Evolutionary conservation across 2,797 vertebrate genomes (phyloP).

Genomic region (Catharus ustulatus): DNA sequence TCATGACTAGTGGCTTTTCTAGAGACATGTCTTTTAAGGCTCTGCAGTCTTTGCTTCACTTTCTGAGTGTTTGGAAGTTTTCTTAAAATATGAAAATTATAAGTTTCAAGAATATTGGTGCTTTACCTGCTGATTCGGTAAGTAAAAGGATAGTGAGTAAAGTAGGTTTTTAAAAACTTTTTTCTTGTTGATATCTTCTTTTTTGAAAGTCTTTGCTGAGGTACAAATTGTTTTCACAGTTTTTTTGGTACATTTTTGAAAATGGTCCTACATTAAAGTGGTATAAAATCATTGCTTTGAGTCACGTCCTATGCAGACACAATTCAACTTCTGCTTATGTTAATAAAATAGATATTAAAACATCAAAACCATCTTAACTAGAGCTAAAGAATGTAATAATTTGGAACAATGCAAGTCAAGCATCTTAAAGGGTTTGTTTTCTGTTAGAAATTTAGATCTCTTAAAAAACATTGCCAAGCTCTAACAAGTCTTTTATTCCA

Average conservation of each 20-base stretch:
- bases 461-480: constrained; percentile 21
- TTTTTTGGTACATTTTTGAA: not conserved
- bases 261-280: not conserved
- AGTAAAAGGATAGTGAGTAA: not conserved
- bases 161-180: not conserved
- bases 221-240: not conserved
- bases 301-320: not conserved
- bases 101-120: not conserved
- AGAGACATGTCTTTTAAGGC: not conserved
- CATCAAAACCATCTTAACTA: not conserved
- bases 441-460: constrained; percentile 22
- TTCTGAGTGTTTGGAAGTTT: not conserved
- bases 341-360: constrained; percentile 1
- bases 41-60: not conserved
- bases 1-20: not conserved
- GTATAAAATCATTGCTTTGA: not conserved
- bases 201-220: not conserved
- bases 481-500: constrained; percentile 23
- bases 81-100: not conserved
- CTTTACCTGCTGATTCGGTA: not conserved
- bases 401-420: constrained; percentile 5
- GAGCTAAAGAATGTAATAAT: not conserved
- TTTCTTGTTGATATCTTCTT: not conserved
- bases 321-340: not conserved
- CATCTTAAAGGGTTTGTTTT: constrained; percentile 11